Evolutionary conservation across 2,113 vertebrate species (phyloP).

Genomic region (Microtus montanus): DNA sequence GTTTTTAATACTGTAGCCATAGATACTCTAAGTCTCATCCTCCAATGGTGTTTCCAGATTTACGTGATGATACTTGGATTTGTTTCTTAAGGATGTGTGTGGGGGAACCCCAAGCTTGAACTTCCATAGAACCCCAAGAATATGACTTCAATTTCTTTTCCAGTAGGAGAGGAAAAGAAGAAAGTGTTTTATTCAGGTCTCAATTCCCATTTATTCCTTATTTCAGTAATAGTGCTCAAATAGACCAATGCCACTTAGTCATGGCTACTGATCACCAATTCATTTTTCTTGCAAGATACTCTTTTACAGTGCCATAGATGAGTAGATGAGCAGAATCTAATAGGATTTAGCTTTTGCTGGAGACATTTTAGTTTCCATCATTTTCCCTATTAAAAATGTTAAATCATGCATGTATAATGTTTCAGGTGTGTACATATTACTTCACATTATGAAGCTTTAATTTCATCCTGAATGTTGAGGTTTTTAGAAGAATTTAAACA

Average conservation of each 20-base stretch:
- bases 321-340: neutral
- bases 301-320: neutral
- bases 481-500: neutral
- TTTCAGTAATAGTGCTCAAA: neutral
- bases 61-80: neutral
- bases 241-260: neutral
- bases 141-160: neutral
- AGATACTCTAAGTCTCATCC: neutral
- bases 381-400: conserved; percentile 30
- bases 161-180: neutral
- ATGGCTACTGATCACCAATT: neutral
- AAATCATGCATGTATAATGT: neutral
- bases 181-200: neutral
- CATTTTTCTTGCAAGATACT: neutral
- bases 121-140: neutral
- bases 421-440: neutral
- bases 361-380: conserved; percentile 29
- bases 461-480: neutral
- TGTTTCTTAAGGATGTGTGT: neutral
- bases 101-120: neutral
- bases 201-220: neutral
- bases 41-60: neutral
- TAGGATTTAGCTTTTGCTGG: conserved; percentile 29
- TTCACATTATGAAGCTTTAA: conserved; percentile 6
- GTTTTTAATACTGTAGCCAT: neutral